phyloP scores from a whole-genome alignment of 2,797 vertebrate genomes.

The Leptatherina wallacei region DNA sequence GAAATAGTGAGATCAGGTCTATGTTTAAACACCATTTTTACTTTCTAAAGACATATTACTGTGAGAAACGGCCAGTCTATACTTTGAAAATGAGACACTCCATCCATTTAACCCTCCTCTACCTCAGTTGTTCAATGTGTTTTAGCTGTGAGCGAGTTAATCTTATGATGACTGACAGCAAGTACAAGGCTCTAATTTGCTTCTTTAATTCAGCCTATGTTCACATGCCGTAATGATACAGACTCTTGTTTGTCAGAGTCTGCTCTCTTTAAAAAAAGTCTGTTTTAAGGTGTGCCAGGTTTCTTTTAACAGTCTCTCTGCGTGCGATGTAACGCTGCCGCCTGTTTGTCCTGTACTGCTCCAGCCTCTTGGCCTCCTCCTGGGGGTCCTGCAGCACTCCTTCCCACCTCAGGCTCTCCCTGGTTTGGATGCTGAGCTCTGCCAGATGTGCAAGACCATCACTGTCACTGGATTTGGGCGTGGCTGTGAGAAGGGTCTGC shows the following conservation, averaged over 20 bases:
- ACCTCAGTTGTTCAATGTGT: background rate
- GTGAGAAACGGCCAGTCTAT: background rate
- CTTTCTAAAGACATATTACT: background rate
- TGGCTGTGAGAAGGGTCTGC: background rate
- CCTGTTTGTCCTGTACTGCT: conserved; percentile 84
- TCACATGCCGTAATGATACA: background rate
- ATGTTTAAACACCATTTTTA: background rate
- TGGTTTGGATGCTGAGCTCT: conserved; percentile 48
- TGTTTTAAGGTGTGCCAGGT: conserved; percentile 2
- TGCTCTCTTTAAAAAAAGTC: conserved; percentile 14
- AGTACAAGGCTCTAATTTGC: background rate
- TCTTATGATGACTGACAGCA: background rate
- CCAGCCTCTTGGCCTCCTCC: conserved; percentile 86
- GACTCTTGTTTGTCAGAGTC: conserved; percentile 17
- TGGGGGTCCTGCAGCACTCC: conserved; percentile 84
- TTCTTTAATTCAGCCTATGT: conserved; percentile 23
- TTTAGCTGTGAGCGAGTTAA: background rate
- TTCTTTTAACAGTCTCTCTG: conserved; percentile 62
- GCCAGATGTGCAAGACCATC: conserved; percentile 26
- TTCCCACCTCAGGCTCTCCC: conserved; percentile 89
- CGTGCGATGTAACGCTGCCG: conserved; percentile 83
- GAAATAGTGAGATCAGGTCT: too few relatives aligned
- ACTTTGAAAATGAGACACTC: background rate
- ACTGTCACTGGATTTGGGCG: background rate
- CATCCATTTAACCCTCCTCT: background rate